Evolutionary conservation across 2,797 vertebrate species (phyloP).

Genomic region (Gymnopithys bicolor): DNA sequence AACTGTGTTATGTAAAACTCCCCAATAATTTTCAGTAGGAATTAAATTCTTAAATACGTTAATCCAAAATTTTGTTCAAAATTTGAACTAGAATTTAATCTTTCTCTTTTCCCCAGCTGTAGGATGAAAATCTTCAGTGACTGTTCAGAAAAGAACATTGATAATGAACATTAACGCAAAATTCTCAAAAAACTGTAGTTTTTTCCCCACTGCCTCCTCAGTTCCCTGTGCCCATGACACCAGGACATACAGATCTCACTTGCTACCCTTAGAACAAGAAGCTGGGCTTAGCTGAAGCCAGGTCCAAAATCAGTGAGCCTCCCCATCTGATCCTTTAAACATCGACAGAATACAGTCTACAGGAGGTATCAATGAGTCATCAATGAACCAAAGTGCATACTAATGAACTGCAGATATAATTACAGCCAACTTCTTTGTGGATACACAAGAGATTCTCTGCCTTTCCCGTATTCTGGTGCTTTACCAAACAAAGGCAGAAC

Average conservation of each 20-base stretch:
- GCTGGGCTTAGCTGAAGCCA: neutral
- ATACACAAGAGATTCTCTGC: constrained; percentile 15
- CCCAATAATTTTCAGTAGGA: neutral
- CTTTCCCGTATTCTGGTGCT: neutral
- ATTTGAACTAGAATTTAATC: neutral
- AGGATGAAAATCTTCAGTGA: neutral
- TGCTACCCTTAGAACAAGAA: neutral
- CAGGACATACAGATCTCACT: neutral
- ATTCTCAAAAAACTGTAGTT: neutral
- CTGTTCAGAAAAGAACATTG: neutral
- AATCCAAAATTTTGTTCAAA: neutral
- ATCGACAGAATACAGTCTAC: neutral
- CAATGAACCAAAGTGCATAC: neutral
- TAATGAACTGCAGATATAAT: neutral
- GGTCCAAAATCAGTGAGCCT: neutral
- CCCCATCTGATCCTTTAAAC: neutral
- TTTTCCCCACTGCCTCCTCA: neutral
- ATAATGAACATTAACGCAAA: neutral
- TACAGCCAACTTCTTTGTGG: neutral
- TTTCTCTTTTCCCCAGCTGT: neutral
- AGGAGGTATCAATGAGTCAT: neutral
- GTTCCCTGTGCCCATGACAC: neutral
- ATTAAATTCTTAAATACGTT: neutral
- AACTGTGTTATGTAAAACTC: neutral
- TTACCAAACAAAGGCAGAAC: neutral